A percentile compares a stretch with the other conserved stretches of the same genome.
These are phyloP conservation scores for Athalia circularis DNA, from an alignment of 2,888 invertebrate species.

Conservation along the genomic window DNA sequence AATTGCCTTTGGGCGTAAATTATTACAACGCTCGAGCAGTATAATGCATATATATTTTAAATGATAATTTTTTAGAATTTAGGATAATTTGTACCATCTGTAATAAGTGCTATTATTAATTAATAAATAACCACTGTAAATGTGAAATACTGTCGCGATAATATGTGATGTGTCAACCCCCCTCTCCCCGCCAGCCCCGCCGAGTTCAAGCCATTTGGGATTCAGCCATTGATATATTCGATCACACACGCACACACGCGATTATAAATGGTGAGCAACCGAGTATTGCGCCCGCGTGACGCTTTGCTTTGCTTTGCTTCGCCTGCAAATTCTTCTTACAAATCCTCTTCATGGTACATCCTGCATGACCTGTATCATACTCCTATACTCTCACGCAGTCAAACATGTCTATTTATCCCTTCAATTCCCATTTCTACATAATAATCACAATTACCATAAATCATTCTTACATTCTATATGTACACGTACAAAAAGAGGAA, in stretches of 20 bases:
- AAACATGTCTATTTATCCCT: background rate
- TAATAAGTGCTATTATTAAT: slow-evolving; percentile 69
- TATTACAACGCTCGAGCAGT: background rate
- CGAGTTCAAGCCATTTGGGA: slow-evolving; percentile 73
- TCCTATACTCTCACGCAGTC: background rate
- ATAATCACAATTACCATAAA: background rate
- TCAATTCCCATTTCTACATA: slow-evolving; percentile 14
- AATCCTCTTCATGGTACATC: background rate
- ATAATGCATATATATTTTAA: slow-evolving; percentile 8
- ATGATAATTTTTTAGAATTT: slow-evolving; percentile 61
- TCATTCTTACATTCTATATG: background rate
- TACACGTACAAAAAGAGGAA: background rate
- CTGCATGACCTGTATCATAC: background rate
- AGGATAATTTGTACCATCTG: slow-evolving; percentile 73
- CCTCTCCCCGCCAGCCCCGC: slow-evolving; percentile 73
- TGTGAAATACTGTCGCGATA: slow-evolving; percentile 49
- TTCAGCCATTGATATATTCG: slow-evolving; percentile 64
- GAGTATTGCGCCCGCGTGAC: slow-evolving; percentile 68
- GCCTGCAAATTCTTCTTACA: background rate
- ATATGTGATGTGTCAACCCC: slow-evolving; percentile 53
- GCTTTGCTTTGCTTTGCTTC: slow-evolving; percentile 52
- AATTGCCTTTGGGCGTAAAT: background rate
- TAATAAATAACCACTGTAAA: slow-evolving; percentile 61
- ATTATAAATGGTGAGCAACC: slow-evolving; percentile 72
- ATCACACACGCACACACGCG: slow-evolving; percentile 63